Conservation (phyloP, 2,888 invertebrate species). For the Tenodera sinensis region DNA sequence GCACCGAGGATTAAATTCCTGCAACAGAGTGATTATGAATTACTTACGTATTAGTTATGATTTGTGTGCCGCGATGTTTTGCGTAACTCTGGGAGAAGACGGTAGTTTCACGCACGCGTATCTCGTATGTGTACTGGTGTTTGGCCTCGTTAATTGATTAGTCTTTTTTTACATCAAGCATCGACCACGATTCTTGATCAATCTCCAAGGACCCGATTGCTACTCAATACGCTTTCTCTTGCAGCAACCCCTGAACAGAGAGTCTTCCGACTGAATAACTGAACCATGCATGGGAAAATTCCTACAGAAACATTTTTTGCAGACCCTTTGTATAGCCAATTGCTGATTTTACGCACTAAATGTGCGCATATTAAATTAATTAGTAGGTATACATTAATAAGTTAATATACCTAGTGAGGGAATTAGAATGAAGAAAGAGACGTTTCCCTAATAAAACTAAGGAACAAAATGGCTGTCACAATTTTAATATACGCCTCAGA, state of each 20-base stretch:
- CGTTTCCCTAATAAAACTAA: too few species aligned
- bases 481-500: too few species aligned
- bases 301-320: too few species aligned
- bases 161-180: not conserved
- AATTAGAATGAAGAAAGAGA: too few species aligned
- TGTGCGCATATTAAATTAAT: too few species aligned
- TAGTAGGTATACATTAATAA: too few species aligned
- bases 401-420: too few species aligned
- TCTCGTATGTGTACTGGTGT: not conserved
- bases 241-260: not conserved
- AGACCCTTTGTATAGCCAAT: too few species aligned
- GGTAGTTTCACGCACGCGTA: not conserved
- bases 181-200: not conserved
- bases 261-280: not conserved
- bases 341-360: too few species aligned
- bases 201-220: not conserved
- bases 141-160: not conserved
- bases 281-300: too few species aligned
- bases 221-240: not conserved
- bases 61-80: not conserved
- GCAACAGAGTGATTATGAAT: not conserved
- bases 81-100: not conserved
- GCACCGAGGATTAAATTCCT: not conserved
- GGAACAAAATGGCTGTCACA: too few species aligned
- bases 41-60: not conserved